Percentiles rank a stretch among this genome's conserved stretches.
Conservation (phyloP, 2,888 invertebrate species). For the Phragmatobia fuliginosa region DNA sequence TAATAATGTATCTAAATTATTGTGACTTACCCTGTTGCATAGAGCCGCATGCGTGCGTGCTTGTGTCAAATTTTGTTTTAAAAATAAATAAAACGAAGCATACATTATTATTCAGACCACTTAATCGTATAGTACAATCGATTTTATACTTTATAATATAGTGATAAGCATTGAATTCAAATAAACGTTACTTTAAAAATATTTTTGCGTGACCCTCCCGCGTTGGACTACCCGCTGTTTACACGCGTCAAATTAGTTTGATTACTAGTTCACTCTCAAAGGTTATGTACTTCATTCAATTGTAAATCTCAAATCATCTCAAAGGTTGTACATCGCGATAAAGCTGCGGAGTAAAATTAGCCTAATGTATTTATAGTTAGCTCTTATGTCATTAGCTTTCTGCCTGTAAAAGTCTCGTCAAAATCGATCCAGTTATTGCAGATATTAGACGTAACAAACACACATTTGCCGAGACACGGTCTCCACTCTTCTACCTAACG, state of each 20-base stretch:
- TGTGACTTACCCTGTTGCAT: neutral
- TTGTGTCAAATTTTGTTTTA: neutral
- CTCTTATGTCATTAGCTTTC: too few relatives aligned
- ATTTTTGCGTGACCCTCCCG: neutral
- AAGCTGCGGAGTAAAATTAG: too few relatives aligned
- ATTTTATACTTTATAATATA: neutral
- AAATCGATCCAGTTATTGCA: too few relatives aligned
- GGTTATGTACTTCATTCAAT: neutral
- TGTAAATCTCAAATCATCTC: too few relatives aligned
- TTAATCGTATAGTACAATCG: neutral
- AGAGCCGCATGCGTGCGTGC: neutral
- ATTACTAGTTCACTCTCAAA: neutral
- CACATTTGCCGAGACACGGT: too few relatives aligned
- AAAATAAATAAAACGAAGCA: neutral
- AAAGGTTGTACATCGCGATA: too few relatives aligned
- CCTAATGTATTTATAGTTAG: too few relatives aligned
- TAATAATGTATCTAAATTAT: too few relatives aligned
- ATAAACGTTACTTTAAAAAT: neutral
- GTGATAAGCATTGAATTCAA: neutral
- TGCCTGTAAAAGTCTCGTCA: too few relatives aligned
- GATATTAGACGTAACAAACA: too few relatives aligned
- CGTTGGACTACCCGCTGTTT: neutral
- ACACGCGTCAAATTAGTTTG: neutral
- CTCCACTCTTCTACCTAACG: too few relatives aligned
- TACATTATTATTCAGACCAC: neutral